Conservation (phyloP, 2,113 vertebrate genomes). For the Miniopterus natalensis region DNA sequence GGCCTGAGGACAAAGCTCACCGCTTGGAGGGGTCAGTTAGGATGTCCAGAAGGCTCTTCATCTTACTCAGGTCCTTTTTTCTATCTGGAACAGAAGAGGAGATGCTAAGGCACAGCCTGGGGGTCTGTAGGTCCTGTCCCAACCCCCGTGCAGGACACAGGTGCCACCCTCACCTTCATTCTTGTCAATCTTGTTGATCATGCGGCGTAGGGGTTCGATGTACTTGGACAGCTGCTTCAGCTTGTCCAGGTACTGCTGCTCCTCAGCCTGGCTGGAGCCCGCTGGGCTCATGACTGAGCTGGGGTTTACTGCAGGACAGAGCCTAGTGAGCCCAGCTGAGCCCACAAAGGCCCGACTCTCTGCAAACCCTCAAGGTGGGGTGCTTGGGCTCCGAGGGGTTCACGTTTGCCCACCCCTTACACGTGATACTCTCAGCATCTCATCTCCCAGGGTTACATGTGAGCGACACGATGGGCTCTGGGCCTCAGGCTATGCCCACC, state of each 20-base stretch:
- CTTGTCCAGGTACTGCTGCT: slow-evolving; percentile 99
- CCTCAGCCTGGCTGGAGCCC: slow-evolving; percentile 94
- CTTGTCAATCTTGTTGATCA: slow-evolving; percentile 99
- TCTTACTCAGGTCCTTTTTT: slow-evolving; percentile 99
- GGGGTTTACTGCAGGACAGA: slow-evolving; percentile 92
- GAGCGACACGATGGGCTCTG: background rate
- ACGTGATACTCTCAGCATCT: background rate
- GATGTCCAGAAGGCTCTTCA: slow-evolving; percentile 99
- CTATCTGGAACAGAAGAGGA: slow-evolving; percentile 90
- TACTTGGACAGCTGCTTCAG: slow-evolving; percentile 98
- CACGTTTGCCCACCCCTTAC: background rate
- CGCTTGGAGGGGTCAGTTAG: slow-evolving; percentile 97
- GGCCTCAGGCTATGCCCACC: background rate
- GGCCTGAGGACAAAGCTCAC: slow-evolving; percentile 83
- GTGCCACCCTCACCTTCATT: slow-evolving; percentile 93
- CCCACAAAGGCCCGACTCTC: background rate
- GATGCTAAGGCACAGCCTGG: slow-evolving; percentile 14
- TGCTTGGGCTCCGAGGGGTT: background rate
- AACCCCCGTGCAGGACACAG: accelerated
- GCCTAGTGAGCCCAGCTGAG: background rate
- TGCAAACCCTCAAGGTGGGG: background rate
- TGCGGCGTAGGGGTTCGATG: slow-evolving; percentile 96
- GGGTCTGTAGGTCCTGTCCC: accelerated
- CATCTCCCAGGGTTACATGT: background rate
- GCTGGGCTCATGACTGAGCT: slow-evolving; percentile 97